Base-by-base conservation (phyloP, 2,888 invertebrate species). In the Hemithea aestivaria region DNA sequence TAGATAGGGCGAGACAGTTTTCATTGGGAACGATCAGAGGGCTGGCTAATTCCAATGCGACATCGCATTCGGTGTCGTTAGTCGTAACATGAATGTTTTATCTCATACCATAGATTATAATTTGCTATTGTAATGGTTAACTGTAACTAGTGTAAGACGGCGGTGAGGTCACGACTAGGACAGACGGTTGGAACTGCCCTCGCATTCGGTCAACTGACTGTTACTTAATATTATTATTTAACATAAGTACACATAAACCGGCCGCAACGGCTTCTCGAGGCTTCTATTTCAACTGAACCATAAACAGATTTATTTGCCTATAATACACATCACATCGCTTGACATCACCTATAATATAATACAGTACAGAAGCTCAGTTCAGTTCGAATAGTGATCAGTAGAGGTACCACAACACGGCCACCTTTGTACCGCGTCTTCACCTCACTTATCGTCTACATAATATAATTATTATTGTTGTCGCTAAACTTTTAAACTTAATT, bases 1-100 rank as follows among this genome's bases (percentile, higher is more conserved):
- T 83, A 82, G 79, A 66, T 81, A 83, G 77, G 73, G 69, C 69
- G 78, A 80, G 76, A 77, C 77, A 58, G 70, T 73, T 76, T 73
- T 73, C 66, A 72, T 69, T 63, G 62, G 66, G 66, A 65, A 73
- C 66, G 73, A 78, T 74, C 60, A 72, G 62, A 68, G 68, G 66
- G 73, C 66, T 62, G 66, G 73, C 65, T 62, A 65, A 63, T 69
- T 73, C 62, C 74, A 75, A 74, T 76, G 79, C 77, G 71, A 72
- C 56, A 44, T 66, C 62, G 72, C 73, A 75, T 75, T 78, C 67
- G 69, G 65, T 73, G 68, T 74, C 72, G 57, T 70, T 66, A 58
- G 68, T 74, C 72, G 56, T 70, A 66, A 58, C 62, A 62, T 63
- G 23, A 38, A 68, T 68, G 37, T 51, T 58, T 60, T 68, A 68